Evolutionary conservation across 2,113 vertebrate species (phyloP).

Genomic region (Dolichallabes microphthalmus): DNA sequence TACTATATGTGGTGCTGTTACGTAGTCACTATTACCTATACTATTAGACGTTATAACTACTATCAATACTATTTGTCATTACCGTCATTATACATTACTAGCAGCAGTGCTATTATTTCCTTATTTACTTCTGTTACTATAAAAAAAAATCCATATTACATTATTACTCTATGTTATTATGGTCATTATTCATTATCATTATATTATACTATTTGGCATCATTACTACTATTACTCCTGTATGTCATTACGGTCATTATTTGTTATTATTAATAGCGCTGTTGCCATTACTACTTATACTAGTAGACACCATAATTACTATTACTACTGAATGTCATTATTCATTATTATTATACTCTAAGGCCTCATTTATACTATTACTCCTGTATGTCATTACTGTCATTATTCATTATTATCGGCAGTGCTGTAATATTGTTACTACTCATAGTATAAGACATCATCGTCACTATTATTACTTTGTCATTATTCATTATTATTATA

Average conservation of each 20-base stretch:
- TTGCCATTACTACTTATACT: neutral
- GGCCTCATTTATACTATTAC: too few species aligned
- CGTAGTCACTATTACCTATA: neutral
- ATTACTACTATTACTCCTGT: neutral
- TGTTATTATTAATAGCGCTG: neutral
- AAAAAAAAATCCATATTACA: neutral
- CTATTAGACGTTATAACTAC: neutral
- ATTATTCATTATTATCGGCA: too few species aligned
- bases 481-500: neutral
- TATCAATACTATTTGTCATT: neutral
- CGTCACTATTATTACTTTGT: neutral
- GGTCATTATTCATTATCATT: too few species aligned
- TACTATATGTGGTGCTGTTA: too few species aligned
- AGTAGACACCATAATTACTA: neutral
- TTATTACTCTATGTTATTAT: too few species aligned
- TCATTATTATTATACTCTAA: too few species aligned
- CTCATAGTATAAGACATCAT: neutral
- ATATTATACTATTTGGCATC: too few species aligned
- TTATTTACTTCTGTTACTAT: neutral
- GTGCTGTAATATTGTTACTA: too few species aligned
- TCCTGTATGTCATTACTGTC: neutral
- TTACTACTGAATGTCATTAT: neutral
- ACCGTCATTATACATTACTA: neutral
- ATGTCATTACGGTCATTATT: neutral
- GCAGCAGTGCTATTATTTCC: neutral